Evolutionary conservation across 2,113 vertebrate genomes (phyloP), one percentile per base, ranked within the genome.

Genomic region (Podilymbus podiceps): DNA sequence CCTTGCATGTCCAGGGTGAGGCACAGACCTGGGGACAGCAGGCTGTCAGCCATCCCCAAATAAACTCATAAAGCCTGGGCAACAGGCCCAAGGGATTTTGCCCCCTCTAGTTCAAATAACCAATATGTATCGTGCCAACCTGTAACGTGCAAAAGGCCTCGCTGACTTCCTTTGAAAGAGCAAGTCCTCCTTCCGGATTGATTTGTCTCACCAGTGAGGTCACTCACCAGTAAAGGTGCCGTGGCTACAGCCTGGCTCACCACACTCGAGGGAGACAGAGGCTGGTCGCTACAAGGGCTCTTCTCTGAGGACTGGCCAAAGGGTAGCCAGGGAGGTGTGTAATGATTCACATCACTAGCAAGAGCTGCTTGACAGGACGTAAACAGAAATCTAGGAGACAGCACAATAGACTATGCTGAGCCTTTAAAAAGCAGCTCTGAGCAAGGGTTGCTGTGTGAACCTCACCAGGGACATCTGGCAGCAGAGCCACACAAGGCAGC

Each of bases 241-340:
- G 52, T 49, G 35, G 63, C 80, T 63, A 13, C 44, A 71, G 55
- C 60, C 69, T 67, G 27, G 33, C 31, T 92, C 77, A 63, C 22
- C 16, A 11, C 27, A 10, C 60, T 47, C 27, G 15, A 17, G 67
- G 63, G 20, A 67, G 31, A 63, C 5, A 49, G 22, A 6, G 12
- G 4, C 38, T 92, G 44, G 28, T 28, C 2, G 1, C 55, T 40
- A 38, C 0, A 0, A 4, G 19, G 8, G 3, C 52, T 30, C 30
- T 67, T n/a, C 55, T 91, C 47, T 27, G 35, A 76, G 28, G 33
- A 66, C 28, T 0, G 0, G 58, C 25, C 1, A 0, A 68, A 77
- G 30, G 33, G 33, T 17, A 72, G 52, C 25, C 58, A 62, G 66
- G 60, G 27, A 72, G n/a, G 12, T 7, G 4, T 12, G 24, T 46